Conservation (phyloP, 2,113 vertebrate species). For the Pygoscelis adeliae region DNA sequence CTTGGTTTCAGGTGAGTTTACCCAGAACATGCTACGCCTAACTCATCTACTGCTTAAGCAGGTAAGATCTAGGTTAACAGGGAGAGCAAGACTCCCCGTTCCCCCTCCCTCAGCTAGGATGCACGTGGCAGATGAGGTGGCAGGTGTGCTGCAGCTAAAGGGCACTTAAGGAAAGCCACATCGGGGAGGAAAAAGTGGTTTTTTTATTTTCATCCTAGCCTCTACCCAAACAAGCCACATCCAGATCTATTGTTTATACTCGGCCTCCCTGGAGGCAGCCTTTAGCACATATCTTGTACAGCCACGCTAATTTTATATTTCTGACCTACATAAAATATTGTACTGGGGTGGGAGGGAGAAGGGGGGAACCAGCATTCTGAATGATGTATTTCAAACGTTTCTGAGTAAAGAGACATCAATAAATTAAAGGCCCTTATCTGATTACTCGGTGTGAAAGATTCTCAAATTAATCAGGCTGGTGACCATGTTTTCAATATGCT, state of each 20-base stretch:
- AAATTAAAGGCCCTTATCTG: neutral
- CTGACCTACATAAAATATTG: constrained; percentile 42
- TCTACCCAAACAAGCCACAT: neutral
- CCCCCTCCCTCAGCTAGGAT: neutral
- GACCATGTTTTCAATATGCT: neutral
- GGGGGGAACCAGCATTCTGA: neutral
- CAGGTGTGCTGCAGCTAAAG: neutral
- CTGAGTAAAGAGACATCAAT: neutral
- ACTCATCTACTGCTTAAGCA: neutral
- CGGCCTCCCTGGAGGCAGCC: neutral
- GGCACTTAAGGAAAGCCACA: neutral
- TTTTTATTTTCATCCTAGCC: neutral
- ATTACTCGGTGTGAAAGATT: neutral
- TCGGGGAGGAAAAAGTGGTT: neutral
- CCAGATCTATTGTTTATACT: neutral
- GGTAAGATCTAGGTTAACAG: rapidly evolving
- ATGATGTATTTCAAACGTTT: neutral
- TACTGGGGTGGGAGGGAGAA: neutral
- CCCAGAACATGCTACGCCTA: neutral
- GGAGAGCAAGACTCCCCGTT: neutral
- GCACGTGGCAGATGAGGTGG: neutral
- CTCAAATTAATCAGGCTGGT: constrained; percentile 8
- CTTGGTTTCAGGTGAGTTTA: neutral
- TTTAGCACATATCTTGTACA: constrained; percentile 35
- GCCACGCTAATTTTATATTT: constrained; percentile 20